These are phyloP conservation scores for Caligus rogercresseyi DNA, from an alignment of 1,140 invertebrate species.

Conservation along the genomic window DNA sequence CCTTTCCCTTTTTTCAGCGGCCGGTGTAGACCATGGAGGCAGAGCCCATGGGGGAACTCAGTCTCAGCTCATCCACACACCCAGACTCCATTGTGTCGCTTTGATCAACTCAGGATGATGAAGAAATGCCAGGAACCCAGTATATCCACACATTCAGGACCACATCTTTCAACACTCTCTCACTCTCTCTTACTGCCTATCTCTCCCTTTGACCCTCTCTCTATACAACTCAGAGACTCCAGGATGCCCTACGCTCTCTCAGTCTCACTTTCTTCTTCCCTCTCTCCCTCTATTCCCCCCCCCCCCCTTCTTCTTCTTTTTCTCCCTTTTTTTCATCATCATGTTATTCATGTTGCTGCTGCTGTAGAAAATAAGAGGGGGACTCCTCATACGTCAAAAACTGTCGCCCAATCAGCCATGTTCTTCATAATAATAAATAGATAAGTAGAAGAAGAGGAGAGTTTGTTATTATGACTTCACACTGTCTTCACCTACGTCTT, in stretches of 20 bases:
- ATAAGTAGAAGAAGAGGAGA: too few species aligned
- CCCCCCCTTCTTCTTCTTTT: background rate
- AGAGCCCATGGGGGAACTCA: background rate
- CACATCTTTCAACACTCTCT: background rate
- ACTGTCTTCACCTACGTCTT: too few species aligned
- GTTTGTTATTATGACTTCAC: too few species aligned
- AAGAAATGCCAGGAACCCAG: background rate
- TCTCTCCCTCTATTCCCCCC: background rate
- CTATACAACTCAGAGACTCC: too few species aligned
- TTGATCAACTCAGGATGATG: background rate
- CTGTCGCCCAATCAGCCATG: background rate
- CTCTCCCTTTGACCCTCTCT: too few species aligned
- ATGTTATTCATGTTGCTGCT: background rate
- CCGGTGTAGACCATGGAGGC: background rate
- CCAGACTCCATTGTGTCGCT: background rate
- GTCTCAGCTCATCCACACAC: background rate
- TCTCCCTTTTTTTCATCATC: background rate
- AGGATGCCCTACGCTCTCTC: background rate
- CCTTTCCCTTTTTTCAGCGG: background rate
- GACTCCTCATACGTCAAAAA: too few species aligned
- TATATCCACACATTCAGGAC: background rate
- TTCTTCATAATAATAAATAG: too few species aligned
- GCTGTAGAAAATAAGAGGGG: too few species aligned
- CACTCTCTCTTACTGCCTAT: background rate
- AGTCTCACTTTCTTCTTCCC: background rate